These are phyloP conservation scores for Trachelus stipa DNA, from an alignment of 2,888 invertebrate species.

Conservation along the genomic window DNA sequence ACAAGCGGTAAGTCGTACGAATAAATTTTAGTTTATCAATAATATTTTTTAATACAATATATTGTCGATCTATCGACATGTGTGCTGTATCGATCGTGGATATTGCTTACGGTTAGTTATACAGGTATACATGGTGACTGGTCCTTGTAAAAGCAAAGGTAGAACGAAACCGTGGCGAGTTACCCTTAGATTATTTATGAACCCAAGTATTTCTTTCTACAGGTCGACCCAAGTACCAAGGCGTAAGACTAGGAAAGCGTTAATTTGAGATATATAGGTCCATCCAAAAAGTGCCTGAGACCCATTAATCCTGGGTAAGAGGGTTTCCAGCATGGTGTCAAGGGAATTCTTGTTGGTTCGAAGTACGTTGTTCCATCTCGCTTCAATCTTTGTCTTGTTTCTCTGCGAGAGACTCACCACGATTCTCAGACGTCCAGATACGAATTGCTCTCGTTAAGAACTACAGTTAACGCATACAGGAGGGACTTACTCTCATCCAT, in stretches of 20 bases:
- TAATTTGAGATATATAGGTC: background rate
- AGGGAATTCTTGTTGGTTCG: background rate
- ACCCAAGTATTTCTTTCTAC: constrained; percentile 53
- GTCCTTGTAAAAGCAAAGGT: constrained; percentile 63
- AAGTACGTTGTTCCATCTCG: background rate
- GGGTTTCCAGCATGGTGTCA: background rate
- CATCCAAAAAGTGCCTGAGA: background rate
- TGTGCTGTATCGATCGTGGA: constrained; percentile 46
- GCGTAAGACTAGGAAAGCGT: background rate
- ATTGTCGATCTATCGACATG: constrained; percentile 15
- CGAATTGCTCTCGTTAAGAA: constrained; percentile 60
- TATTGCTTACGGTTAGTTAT: background rate
- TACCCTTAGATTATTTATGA: constrained; percentile 66
- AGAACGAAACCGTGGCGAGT: constrained; percentile 29
- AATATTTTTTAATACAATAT: constrained; percentile 6
- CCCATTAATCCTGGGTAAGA: background rate
- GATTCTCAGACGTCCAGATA: constrained; percentile 37
- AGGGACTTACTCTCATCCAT: background rate
- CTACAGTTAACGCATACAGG: constrained; percentile 52
- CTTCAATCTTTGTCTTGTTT: background rate
- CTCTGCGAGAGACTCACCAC: background rate
- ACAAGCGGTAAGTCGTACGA: constrained; percentile 35
- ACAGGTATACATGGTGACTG: constrained; percentile 36
- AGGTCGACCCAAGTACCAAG: background rate
- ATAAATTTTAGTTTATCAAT: background rate